Base-by-base conservation (phyloP, 92 coral and sea anemone genomes). In the Palythoa grandiflora region DNA sequence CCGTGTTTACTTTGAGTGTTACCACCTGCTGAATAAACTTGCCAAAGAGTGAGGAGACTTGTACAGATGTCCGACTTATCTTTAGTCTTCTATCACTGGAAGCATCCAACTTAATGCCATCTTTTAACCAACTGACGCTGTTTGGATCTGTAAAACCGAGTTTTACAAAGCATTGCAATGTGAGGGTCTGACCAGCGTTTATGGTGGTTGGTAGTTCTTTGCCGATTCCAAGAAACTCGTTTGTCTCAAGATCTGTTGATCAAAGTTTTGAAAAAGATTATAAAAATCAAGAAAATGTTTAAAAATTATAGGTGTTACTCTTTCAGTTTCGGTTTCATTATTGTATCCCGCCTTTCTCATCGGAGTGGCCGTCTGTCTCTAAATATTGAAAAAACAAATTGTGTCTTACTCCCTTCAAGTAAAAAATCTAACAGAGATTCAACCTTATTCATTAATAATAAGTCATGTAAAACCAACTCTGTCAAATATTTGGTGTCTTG, bases 101-200 rank as follows among this genome's bases (percentile, higher is more conserved):
- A 36, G 21, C 16, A 66, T 12, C 9, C 21, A 81, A 0, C 71
- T 81, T 39, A n/a, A 66, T 40, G 3, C 61, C 86, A 47, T 81
- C 59, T 21, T 81, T 81, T 6, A 47, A 48, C 86, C 86, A 81
- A 5, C 20, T 63, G 4, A 66, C 73, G 37, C 65, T 81, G 5
- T 68, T 3, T 61, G 74, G 74, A 40, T 65, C 57, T 13, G 20
- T 2, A n/a, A 81, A 47, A 13, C 86, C 86, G 19, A 81, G 71
- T 53, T 36, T 47, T 57, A 81, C 17, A 71, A 65, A 81, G 47
- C 86, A 81, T 5, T 66, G 86, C 60, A 81, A 20, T 3, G 6
- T 81, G 17, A 81, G 74, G 44, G 86, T 66, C 3, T 66, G 55
- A 2, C 65, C 75, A 20, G 75, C 60, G 21, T 81, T 81, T 8